phyloP scores from a whole-genome alignment of 92 coral and sea anemone genomes.

The Hydrozoanthus gracilis region DNA sequence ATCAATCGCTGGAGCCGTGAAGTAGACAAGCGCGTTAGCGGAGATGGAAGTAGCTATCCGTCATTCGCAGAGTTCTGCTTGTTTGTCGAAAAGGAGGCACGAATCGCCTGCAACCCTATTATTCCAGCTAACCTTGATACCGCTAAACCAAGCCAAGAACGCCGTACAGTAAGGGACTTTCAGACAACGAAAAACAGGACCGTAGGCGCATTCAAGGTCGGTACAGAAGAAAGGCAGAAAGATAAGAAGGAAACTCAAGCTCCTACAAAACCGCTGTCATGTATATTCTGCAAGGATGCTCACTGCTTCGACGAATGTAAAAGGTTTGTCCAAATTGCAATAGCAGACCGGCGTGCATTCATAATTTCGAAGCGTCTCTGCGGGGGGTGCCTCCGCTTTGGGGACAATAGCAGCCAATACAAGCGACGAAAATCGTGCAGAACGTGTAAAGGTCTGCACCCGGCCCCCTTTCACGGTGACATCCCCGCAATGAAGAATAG shows the following conservation, averaged over 20 bases:
- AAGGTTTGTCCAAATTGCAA: conserved; percentile 21
- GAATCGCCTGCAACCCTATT: conserved; percentile 43
- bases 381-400: conserved; percentile 38
- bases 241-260: conserved; percentile 5
- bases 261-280: conserved; percentile 1
- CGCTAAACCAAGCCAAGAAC: conserved; percentile 1
- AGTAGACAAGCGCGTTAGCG: conserved; percentile 25
- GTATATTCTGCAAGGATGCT: conserved; percentile 40
- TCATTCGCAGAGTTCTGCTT: conserved; percentile 49
- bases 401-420: conserved; percentile 23
- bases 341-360: conserved; percentile 32
- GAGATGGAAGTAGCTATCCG: conserved; percentile 35
- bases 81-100: conserved; percentile 39
- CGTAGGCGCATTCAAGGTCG: conserved; percentile 6
- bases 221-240: conserved; percentile 13
- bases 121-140: conserved; percentile 22
- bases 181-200: conserved; percentile 18
- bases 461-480: conserved; percentile 23
- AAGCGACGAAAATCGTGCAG: conserved; percentile 8
- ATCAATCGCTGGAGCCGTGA: conserved; percentile 36
- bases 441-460: conserved; percentile 21
- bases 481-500: not conserved
- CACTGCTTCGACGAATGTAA: conserved; percentile 46
- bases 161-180: not conserved
- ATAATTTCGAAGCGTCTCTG: conserved; percentile 43